Base-by-base conservation (phyloP, 2,797 vertebrate genomes). In the Chrosomus eos region DNA sequence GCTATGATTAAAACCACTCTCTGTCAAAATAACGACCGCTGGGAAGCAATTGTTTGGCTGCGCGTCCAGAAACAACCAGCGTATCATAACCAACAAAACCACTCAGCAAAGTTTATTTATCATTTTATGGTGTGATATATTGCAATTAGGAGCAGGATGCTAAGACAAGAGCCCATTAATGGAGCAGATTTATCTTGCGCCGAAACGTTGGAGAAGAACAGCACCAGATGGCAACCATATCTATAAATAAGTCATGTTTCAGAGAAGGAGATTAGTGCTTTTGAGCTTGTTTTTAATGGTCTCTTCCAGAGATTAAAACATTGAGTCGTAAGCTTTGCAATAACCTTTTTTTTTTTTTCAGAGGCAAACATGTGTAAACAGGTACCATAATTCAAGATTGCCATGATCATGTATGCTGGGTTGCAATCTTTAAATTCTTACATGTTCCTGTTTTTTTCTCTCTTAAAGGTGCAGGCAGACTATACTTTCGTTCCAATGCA, bases 201-300 rank as follows among this genome's bases (percentile, higher is more conserved):
- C 81, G 31, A 80, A 81, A 89, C 84, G 40, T 87, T 86, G 84
- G 26, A 43, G 85, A 86, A 58, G 83, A 86, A 83, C 82, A 86
- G 91, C 91, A 93, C 91, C 94, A 95, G 94, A 95, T 95, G 95
- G 94, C 89, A 89, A 89, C 90, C 91, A 93, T 94, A 93, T 94
- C 93, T 94, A 95, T 94, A 94, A 94, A 95, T 95, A 95, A 94
- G 91, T 93, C 91, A 83, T 90, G 91, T 92, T 88, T 91, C 91
- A 92, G 92, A 91, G 91, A 87, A 86, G 91, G 89, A 94, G 95
- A 95, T 95, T 95, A 95, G 90, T 91, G 92, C 92, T 88, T 95
- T 95, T 94, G 90, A 94, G 93, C 91, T 86, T 76, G 87, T 92
- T 94, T 94, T 94, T 94, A 94, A 94, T 94, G 93, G 93, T 93